A percentile compares a stretch with the other conserved stretches of the same genome.
Conservation (phyloP, 1,140 invertebrate species). For the Drosophila nebulosa region DNA sequence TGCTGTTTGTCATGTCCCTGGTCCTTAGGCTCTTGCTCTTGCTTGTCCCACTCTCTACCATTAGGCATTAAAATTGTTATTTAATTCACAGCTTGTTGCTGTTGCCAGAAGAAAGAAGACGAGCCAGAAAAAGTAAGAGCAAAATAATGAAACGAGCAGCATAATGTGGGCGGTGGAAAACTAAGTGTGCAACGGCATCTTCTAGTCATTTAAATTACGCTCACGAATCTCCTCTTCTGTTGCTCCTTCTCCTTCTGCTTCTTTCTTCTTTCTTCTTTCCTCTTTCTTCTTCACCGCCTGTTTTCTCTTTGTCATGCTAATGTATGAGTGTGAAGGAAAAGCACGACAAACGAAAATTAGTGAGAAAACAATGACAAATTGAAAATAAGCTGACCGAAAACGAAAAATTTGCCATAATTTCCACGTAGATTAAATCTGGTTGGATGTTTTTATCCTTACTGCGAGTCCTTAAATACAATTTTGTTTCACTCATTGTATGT, state of each 20-base stretch:
- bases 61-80: constrained; percentile 26
- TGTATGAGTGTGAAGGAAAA: not conserved
- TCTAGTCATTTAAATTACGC: constrained; percentile 20
- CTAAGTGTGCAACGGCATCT: constrained; percentile 1
- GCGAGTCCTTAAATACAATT: not conserved
- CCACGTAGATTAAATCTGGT: constrained; percentile 33
- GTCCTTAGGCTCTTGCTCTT: constrained; percentile 7
- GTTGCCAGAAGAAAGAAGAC: not conserved
- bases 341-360: constrained; percentile 9
- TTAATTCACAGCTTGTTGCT: constrained; percentile 24
- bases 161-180: not conserved
- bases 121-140: too few species aligned
- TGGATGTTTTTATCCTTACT: constrained; percentile 33
- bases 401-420: constrained; percentile 25
- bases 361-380: constrained; percentile 55
- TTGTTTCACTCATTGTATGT: not conserved
- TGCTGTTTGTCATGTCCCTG: not conserved
- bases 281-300: not conserved
- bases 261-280: not conserved
- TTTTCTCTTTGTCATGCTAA: constrained; percentile 3
- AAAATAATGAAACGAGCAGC: not conserved
- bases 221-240: constrained; percentile 19
- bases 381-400: constrained; percentile 27
- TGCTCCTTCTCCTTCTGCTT: too few species aligned
- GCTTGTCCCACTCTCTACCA: not conserved